phyloP scores from a whole-genome alignment of 1,140 invertebrate species.

The Heliconius himera region DNA sequence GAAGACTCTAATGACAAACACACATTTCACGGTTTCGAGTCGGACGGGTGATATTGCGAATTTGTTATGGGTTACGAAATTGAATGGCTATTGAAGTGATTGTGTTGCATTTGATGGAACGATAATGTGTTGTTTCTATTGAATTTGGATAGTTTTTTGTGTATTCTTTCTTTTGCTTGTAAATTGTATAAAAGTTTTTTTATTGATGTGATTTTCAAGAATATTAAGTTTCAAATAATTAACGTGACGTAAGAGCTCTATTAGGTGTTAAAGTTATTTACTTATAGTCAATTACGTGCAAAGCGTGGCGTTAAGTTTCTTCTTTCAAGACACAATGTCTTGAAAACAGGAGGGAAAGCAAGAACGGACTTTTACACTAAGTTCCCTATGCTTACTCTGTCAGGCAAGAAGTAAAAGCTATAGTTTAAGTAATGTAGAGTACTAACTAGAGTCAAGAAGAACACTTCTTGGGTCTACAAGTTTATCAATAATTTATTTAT shows the following conservation, averaged over 20 bases:
- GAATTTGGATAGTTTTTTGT: not conserved
- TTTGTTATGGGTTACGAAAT: conserved; percentile 61
- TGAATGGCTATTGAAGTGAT: conserved; percentile 39
- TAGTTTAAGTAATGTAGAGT: no score
- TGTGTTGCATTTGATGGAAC: conserved; percentile 12
- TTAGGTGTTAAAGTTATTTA: no score
- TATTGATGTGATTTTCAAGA: not conserved
- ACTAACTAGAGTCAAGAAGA: no score
- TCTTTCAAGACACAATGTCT: no score
- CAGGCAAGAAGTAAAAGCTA: no score
- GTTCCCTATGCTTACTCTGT: no score
- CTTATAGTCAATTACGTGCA: no score
- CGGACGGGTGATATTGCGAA: conserved; percentile 59
- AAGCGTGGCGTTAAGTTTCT: no score
- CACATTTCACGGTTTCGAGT: conserved; percentile 67
- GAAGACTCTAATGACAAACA: conserved; percentile 75
- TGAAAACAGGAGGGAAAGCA: no score
- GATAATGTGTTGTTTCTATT: conserved; percentile 11
- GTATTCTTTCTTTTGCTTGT: not conserved
- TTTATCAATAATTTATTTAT: not conserved
- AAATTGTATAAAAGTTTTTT: not conserved
- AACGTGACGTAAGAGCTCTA: no score
- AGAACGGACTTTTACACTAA: no score
- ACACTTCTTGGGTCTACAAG: no score
- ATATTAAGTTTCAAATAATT: not conserved